These are phyloP conservation scores for Equus przewalskii DNA, from an alignment of 2,113 vertebrate genomes.

Conservation along the genomic window DNA sequence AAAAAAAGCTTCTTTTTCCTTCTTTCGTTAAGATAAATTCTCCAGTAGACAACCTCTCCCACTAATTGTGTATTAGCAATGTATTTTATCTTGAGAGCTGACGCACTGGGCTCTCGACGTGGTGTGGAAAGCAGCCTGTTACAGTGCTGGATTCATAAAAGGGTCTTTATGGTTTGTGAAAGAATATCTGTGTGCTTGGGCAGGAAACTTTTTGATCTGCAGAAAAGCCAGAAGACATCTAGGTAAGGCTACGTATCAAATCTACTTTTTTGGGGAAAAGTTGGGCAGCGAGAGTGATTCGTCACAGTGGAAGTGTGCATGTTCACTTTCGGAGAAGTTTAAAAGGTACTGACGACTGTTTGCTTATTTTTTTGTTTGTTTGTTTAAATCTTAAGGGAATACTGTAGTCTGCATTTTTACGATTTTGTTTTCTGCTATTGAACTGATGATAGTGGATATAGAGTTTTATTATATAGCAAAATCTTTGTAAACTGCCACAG, in stretches of 20 bases:
- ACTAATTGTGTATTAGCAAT: slow-evolving; percentile 88
- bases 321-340: slow-evolving; percentile 85
- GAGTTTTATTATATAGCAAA: slow-evolving; percentile 85
- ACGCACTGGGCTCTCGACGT: slow-evolving; percentile 83
- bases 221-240: slow-evolving; percentile 90
- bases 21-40: slow-evolving; percentile 88
- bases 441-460: slow-evolving; percentile 53
- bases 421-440: slow-evolving; percentile 67
- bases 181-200: slow-evolving; percentile 91
- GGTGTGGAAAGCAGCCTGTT: slow-evolving; percentile 86
- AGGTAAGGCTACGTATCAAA: slow-evolving; percentile 89
- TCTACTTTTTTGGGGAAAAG: slow-evolving; percentile 81
- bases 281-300: slow-evolving; percentile 75
- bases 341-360: slow-evolving; percentile 73
- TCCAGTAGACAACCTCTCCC: slow-evolving; percentile 87
- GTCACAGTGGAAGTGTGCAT: slow-evolving; percentile 68
- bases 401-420: slow-evolving; percentile 54
- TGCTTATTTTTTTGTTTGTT: slow-evolving; percentile 80
- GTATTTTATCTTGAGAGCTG: slow-evolving; percentile 87
- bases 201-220: slow-evolving; percentile 91
- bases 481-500: slow-evolving; percentile 80
- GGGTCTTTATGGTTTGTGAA: slow-evolving; percentile 90
- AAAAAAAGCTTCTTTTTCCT: slow-evolving; percentile 81
- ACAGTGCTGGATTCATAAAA: slow-evolving; percentile 89
- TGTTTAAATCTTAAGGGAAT: slow-evolving; percentile 82